Percentiles rank a stretch among this genome's conserved stretches.
Conservation (phyloP, 2,888 invertebrate species). For the Craniophora ligustri region DNA sequence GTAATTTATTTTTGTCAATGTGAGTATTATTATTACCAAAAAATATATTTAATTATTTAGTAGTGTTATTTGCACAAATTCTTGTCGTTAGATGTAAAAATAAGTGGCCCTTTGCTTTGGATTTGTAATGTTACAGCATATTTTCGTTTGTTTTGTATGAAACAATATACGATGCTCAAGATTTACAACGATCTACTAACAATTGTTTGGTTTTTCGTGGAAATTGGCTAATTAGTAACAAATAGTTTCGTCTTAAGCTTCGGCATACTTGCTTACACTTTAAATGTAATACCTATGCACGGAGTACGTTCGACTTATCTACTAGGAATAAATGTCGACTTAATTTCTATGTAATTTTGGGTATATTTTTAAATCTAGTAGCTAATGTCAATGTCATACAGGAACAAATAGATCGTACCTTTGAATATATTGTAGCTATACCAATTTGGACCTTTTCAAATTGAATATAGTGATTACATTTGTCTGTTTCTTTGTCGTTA, state of each 20-base stretch:
- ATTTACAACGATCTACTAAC: no score
- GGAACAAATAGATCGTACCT: no score
- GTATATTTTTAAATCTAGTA: not conserved
- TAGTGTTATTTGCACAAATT: conserved; percentile 55
- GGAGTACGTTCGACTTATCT: no score
- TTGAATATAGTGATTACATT: conserved; percentile 6
- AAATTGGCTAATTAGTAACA: no score
- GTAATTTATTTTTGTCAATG: conserved; percentile 1
- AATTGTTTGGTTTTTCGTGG: not conserved
- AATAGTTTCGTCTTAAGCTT: no score
- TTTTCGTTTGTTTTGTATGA: not conserved
- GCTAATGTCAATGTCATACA: no score
- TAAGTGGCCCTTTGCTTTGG: conserved; percentile 17
- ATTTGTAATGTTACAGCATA: conserved; percentile 8
- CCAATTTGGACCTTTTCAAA: conserved; percentile 16
- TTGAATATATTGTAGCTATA: not conserved
- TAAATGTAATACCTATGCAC: no score
- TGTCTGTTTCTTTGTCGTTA: not conserved
- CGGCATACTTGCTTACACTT: no score
- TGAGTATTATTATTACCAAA: conserved; percentile 65
- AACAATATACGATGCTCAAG: no score
- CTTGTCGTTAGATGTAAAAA: conserved; percentile 26
- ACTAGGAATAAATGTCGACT: no score
- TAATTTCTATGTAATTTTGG: not conserved
- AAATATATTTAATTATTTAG: conserved; percentile 49